Conservation (phyloP, 2,113 vertebrate species). For the Taxidea taxus region DNA sequence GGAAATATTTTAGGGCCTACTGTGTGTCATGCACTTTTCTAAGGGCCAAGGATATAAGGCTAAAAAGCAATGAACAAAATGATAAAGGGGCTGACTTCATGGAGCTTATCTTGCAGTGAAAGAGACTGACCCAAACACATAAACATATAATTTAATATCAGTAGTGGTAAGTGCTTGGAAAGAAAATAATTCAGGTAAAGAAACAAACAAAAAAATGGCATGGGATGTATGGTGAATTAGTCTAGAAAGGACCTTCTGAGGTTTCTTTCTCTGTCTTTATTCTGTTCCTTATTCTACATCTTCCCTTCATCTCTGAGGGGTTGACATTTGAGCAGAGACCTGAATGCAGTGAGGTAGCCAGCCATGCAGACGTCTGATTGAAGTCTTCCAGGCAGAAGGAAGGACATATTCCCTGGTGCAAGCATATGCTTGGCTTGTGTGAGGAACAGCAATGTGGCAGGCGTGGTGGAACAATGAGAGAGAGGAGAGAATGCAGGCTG, state of each 20-base stretch:
- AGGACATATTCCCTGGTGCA: background rate
- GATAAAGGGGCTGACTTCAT: background rate
- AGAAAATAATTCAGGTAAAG: background rate
- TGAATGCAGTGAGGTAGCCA: background rate
- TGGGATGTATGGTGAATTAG: background rate
- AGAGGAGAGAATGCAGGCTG: background rate
- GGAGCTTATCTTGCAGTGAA: background rate
- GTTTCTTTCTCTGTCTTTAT: background rate
- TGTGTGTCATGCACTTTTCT: background rate
- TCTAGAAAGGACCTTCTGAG: background rate
- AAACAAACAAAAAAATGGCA: background rate
- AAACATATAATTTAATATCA: background rate
- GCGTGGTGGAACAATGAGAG: background rate
- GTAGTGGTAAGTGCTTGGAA: background rate
- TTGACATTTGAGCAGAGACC: background rate
- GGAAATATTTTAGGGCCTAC: background rate
- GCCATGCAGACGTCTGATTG: background rate
- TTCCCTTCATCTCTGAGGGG: background rate
- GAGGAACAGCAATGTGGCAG: background rate
- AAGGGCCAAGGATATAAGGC: background rate
- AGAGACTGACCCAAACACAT: background rate
- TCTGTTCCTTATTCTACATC: background rate
- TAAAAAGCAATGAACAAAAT: background rate
- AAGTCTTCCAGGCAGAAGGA: background rate
- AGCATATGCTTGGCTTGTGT: background rate